A percentile compares a stretch with the other conserved stretches of the same genome.
These are phyloP conservation scores for Cerastis leucographa DNA, from an alignment of 2,888 invertebrate species.

Conservation along the genomic window DNA sequence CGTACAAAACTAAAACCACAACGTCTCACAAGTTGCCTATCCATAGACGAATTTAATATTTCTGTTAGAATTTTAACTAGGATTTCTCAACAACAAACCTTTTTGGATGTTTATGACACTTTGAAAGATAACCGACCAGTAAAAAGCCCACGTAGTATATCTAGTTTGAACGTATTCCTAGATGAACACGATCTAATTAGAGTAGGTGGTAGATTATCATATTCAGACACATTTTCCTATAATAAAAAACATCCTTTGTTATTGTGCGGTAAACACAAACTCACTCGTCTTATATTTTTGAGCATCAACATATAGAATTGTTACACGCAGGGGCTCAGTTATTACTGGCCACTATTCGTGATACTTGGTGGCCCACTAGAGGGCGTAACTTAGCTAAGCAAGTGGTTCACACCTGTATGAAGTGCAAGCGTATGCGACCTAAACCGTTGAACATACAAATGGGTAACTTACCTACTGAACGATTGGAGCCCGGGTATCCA, in stretches of 20 bases:
- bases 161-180: conserved; percentile 18
- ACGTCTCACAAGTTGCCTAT: neutral
- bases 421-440: conserved; percentile 8
- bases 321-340: conserved; percentile 22
- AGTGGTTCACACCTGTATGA: conserved; percentile 12
- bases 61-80: conserved; percentile 12
- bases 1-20: neutral
- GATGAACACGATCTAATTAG: conserved; percentile 12
- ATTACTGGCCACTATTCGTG: conserved; percentile 18
- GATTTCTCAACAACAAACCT: conserved; percentile 13
- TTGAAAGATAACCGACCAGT: neutral
- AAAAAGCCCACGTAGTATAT: conserved; percentile 13
- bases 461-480: conserved; percentile 15
- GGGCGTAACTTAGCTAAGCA: conserved; percentile 20
- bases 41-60: conserved; percentile 2
- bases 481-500: conserved; percentile 12
- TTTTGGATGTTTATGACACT: neutral
- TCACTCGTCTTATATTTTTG: conserved; percentile 17
- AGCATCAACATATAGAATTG: conserved; percentile 3
- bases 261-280: conserved; percentile 12
- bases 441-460: conserved; percentile 8
- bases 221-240: conserved; percentile 11
- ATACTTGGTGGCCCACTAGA: conserved; percentile 20
- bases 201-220: conserved; percentile 12
- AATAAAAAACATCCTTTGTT: conserved; percentile 32